These are phyloP conservation scores for Troilus luridus DNA, from an alignment of 2,888 invertebrate genomes.

Conservation along the genomic window DNA sequence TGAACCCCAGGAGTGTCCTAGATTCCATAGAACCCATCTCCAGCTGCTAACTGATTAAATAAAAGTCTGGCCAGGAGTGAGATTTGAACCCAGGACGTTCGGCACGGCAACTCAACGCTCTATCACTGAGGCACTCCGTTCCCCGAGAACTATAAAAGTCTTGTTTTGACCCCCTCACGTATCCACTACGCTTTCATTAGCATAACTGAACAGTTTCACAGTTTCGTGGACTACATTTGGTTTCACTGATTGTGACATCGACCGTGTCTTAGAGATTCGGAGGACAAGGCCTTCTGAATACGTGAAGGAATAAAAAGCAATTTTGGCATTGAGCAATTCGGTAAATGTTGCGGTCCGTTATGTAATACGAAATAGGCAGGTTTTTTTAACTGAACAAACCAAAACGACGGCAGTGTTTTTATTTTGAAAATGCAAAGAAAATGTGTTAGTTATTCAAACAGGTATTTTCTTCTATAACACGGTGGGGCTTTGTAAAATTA, in stretches of 20 bases:
- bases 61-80: too few relatives aligned
- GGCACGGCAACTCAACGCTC: too few relatives aligned
- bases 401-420: neutral
- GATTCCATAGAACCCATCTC: too few relatives aligned
- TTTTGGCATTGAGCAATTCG: neutral
- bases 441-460: neutral
- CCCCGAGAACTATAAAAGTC: neutral
- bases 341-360: neutral
- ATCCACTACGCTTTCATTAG: neutral
- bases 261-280: neutral
- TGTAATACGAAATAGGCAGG: neutral
- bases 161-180: neutral
- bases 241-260: neutral
- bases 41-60: too few relatives aligned
- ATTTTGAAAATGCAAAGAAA: neutral
- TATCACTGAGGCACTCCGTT: too few relatives aligned
- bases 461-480: neutral
- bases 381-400: neutral
- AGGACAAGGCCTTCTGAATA: neutral
- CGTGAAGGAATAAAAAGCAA: neutral
- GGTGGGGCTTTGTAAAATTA: neutral
- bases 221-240: neutral
- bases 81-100: too few relatives aligned
- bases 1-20: too few relatives aligned
- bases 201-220: conserved; percentile 14